Percentiles rank a stretch among this genome's conserved stretches.
Conservation (phyloP, 2,113 vertebrate genomes). For the Dipodomys spectabilis region DNA sequence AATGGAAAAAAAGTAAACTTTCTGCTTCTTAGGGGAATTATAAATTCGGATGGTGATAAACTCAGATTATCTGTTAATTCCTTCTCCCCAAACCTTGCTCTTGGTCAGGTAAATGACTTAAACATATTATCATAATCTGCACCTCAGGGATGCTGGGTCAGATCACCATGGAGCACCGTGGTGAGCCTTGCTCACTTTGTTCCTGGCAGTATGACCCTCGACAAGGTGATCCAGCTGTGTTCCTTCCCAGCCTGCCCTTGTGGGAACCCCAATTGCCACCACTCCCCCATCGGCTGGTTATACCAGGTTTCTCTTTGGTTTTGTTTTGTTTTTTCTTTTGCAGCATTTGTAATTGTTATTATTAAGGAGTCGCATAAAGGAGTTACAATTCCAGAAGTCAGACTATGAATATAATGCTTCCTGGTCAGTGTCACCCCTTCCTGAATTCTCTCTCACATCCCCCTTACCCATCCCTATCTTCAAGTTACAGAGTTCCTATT, state of each 20-base stretch:
- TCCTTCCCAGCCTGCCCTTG: not conserved
- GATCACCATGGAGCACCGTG: not conserved
- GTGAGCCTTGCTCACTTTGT: not conserved
- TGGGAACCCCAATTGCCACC: too few relatives aligned
- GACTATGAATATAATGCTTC: too few relatives aligned
- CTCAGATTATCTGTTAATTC: not conserved
- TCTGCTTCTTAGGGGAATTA: not conserved
- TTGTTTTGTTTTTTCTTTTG: too few relatives aligned
- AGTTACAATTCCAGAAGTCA: too few relatives aligned
- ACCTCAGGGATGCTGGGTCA: not conserved
- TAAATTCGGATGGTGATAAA: not conserved
- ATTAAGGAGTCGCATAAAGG: too few relatives aligned
- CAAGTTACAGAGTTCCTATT: too few relatives aligned
- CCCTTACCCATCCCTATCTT: too few relatives aligned
- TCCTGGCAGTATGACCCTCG: too few relatives aligned
- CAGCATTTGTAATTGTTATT: too few relatives aligned
- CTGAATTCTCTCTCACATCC: too few relatives aligned
- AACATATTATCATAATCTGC: not conserved
- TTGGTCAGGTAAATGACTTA: not conserved
- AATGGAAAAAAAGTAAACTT: not conserved
- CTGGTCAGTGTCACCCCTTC: too few relatives aligned
- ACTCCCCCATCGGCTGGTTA: not conserved
- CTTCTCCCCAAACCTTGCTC: not conserved
- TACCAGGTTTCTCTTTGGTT: not conserved
- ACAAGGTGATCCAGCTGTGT: too few relatives aligned